Percentiles rank a stretch among this genome's conserved stretches.
These are phyloP conservation scores for Atta cephalotes DNA, from an alignment of 1,140 invertebrate genomes.

Conservation along the genomic window DNA sequence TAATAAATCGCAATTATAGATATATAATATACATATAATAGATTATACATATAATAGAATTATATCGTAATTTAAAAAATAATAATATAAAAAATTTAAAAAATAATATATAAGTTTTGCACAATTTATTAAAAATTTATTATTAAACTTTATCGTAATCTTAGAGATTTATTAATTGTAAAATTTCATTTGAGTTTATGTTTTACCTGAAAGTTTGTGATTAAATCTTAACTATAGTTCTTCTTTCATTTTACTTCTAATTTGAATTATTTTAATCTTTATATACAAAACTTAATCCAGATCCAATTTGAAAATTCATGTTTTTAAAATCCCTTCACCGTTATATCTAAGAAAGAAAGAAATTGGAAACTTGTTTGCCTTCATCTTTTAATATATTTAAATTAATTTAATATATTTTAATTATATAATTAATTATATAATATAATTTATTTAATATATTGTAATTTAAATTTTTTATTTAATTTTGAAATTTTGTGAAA, in stretches of 20 bases:
- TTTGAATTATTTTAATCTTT: constrained; percentile 19
- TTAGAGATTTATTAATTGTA: neutral
- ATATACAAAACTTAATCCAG: constrained; percentile 1
- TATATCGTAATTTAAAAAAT: no score
- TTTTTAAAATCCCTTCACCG: neutral
- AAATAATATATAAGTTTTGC: no score
- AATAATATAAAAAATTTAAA: no score
- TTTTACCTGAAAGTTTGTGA: neutral
- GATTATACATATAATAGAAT: no score
- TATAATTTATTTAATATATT: no score
- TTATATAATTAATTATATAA: no score
- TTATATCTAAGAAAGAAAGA: neutral
- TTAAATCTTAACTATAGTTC: constrained; percentile 7
- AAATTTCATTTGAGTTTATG: neutral
- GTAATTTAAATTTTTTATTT: constrained; percentile 8
- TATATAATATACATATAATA: no score
- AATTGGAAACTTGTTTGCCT: neutral
- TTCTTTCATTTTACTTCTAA: neutral
- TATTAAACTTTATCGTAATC: neutral
- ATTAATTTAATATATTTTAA: no score
- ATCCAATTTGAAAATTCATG: neutral
- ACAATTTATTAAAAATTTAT: neutral
- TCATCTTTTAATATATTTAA: neutral
- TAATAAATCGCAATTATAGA: no score
- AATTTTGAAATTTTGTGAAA: constrained; percentile 7